Evolutionary conservation across 1,140 invertebrate genomes (phyloP).

Genomic region (Stenopsyche tienmushanensis): DNA sequence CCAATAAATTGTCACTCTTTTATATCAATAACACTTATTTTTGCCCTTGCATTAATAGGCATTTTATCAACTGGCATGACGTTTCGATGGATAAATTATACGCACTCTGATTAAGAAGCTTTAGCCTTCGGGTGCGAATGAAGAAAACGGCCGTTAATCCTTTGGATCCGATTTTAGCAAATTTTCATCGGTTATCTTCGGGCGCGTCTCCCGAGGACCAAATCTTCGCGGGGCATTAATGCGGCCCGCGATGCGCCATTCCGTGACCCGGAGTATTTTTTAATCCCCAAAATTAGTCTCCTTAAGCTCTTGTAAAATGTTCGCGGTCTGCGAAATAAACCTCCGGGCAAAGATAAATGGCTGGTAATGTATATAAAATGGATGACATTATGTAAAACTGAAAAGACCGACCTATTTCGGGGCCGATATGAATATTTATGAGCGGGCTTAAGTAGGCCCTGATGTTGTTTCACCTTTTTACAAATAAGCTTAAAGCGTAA

Average conservation of each 20-base stretch:
- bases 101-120: no score
- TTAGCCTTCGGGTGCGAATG: no score
- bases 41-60: no score
- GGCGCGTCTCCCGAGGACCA: background rate
- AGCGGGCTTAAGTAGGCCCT: constrained; percentile 33
- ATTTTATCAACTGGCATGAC: no score
- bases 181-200: no score
- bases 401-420: constrained; percentile 35
- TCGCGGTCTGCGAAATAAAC: constrained; percentile 18
- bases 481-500: constrained; percentile 41
- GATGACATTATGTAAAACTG: constrained; percentile 42
- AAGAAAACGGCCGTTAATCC: no score
- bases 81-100: no score
- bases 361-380: constrained; percentile 42
- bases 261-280: constrained; percentile 27
- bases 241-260: no score
- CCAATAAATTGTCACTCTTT: no score
- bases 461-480: constrained; percentile 41
- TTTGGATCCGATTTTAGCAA: no score
- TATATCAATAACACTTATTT: no score
- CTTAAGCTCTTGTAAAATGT: constrained; percentile 25
- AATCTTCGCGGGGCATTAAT: background rate
- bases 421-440: constrained; percentile 42
- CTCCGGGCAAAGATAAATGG: constrained; percentile 34
- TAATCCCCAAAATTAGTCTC: constrained; percentile 39